Conservation (phyloP, 2,888 invertebrate species). For the Drosophila suboccidentalis region DNA sequence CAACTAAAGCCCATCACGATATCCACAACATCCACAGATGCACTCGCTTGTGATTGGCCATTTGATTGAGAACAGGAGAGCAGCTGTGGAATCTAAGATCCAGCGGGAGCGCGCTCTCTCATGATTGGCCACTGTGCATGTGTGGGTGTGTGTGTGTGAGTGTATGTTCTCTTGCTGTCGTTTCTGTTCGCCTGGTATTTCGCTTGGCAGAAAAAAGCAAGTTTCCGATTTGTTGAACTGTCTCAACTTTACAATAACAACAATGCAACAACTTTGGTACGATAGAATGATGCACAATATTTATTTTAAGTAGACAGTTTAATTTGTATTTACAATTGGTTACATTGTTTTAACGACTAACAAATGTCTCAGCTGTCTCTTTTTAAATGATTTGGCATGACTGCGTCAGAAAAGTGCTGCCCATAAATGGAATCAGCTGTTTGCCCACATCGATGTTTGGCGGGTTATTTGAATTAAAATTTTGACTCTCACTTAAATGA, state of each 20-base stretch:
- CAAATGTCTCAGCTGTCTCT: neutral
- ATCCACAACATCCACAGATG: neutral
- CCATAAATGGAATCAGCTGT: neutral
- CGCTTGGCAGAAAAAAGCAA: neutral
- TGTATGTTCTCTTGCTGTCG: neutral
- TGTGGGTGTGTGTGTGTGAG: neutral
- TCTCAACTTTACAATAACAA: neutral
- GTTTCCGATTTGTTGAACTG: neutral
- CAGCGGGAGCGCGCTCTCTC: neutral
- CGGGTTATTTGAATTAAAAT: no score
- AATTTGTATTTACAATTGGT: neutral
- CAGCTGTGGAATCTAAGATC: neutral
- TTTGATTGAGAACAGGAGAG: neutral
- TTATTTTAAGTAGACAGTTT: neutral
- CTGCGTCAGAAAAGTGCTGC: constrained; percentile 1
- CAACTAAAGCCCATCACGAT: neutral
- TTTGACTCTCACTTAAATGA: no score
- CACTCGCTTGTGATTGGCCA: neutral
- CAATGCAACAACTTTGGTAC: neutral
- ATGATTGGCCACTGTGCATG: neutral
- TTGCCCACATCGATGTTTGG: neutral
- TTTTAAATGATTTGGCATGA: neutral
- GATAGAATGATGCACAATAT: neutral
- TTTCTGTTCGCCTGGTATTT: neutral
- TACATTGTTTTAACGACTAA: neutral